Percentiles rank a stretch among this genome's conserved stretches.
Evolutionary conservation across 2,797 vertebrate species (phyloP).

Genomic region (Lithobates pipiens): DNA sequence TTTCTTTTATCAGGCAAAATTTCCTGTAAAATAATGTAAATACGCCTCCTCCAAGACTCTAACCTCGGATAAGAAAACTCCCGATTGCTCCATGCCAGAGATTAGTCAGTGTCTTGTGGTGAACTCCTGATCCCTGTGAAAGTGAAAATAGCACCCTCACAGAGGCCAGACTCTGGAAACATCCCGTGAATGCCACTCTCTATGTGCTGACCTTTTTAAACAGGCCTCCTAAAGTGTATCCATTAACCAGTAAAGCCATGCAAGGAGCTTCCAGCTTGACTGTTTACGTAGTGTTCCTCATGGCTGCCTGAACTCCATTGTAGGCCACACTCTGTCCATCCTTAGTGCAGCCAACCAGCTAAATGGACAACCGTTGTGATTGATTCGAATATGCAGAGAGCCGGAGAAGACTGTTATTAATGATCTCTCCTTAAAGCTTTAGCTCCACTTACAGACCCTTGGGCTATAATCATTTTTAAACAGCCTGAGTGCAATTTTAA

Average conservation of each 20-base stretch:
- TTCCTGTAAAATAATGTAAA: not conserved
- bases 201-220: constrained; percentile 27
- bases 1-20: not conserved
- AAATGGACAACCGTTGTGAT: constrained; percentile 6
- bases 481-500: constrained; percentile 11
- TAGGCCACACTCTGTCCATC: not conserved
- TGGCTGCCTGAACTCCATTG: not conserved
- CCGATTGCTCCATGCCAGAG: not conserved
- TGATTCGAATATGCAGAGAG: constrained; percentile 1
- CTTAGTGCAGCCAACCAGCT: not conserved
- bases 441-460: constrained; percentile 2
- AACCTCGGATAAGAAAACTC: constrained; percentile 8
- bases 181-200: not conserved
- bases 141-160: constrained; percentile 4
- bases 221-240: not conserved
- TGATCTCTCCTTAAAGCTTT: constrained; percentile 1
- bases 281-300: constrained; percentile 35
- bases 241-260: constrained; percentile 20
- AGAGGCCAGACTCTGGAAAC: constrained; percentile 6
- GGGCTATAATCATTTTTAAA: constrained; percentile 9
- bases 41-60: not conserved
- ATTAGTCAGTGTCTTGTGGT: constrained; percentile 13
- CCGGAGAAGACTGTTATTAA: constrained; percentile 8
- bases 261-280: not conserved
- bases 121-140: constrained; percentile 17